Evolutionary conservation across 2,113 vertebrate genomes (phyloP).

Genomic region (Australoheros scitulus): DNA sequence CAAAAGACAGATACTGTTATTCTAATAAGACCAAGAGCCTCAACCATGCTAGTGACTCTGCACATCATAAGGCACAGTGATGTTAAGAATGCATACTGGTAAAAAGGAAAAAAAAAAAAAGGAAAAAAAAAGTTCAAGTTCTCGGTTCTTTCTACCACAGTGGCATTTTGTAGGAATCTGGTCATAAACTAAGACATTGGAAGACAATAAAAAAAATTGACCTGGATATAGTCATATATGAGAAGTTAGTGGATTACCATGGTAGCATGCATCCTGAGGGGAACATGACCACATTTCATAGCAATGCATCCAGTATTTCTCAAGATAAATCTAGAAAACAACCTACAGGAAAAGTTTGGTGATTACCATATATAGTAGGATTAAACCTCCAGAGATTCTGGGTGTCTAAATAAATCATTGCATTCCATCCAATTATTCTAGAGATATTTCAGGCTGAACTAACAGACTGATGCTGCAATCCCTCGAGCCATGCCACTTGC

Average conservation of each 20-base stretch:
- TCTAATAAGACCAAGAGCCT: background rate
- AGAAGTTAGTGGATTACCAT: background rate
- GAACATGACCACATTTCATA: background rate
- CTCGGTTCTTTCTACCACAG: background rate
- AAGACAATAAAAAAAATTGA: background rate
- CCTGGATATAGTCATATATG: background rate
- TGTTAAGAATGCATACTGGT: rapidly evolving
- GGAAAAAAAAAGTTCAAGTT: background rate
- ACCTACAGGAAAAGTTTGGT: background rate
- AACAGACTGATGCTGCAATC: background rate
- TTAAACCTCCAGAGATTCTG: background rate
- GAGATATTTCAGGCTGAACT: background rate
- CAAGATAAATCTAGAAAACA: background rate
- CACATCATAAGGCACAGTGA: background rate
- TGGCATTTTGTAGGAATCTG: background rate
- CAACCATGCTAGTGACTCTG: background rate
- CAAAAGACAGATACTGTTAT: background rate
- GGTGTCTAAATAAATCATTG: background rate
- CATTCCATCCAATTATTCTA: background rate
- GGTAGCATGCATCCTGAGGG: background rate
- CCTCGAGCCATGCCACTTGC: background rate
- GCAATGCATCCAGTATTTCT: background rate
- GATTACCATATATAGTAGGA: background rate
- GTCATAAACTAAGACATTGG: background rate
- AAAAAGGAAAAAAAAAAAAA: too few species aligned